Evolutionary conservation across 1,140 invertebrate species (phyloP).

Genomic region (Platorchestia sp.): DNA sequence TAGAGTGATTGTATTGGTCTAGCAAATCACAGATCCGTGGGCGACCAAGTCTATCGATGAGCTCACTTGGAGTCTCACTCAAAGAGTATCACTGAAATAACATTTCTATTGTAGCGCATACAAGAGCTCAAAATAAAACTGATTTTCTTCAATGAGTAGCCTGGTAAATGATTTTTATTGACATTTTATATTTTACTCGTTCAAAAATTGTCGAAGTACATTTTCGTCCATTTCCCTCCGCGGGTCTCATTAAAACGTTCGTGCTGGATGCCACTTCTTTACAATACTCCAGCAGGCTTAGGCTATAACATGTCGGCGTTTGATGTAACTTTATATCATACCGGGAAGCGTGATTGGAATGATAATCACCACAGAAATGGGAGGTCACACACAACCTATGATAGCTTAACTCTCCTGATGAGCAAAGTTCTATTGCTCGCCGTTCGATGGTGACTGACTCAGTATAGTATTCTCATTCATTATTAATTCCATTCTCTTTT

Average conservation of each 20-base stretch:
- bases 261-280: neutral
- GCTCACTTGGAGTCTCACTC: neutral
- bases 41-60: neutral
- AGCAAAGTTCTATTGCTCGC: neutral
- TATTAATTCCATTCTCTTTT: constrained; percentile 19
- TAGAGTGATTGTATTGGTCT: neutral
- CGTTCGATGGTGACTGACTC: neutral
- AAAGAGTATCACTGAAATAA: neutral
- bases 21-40: neutral
- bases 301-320: neutral
- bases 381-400: neutral
- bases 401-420: constrained; percentile 13
- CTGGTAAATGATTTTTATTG: neutral
- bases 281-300: neutral
- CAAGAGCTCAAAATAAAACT: neutral
- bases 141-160: neutral
- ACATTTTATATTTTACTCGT: neutral
- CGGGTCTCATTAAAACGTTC: neutral
- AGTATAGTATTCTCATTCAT: neutral
- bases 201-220: neutral
- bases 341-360: neutral
- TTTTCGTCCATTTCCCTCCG: neutral
- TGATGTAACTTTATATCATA: neutral
- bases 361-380: neutral
- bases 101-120: neutral